Evolutionary conservation across 2,888 invertebrate genomes (phyloP), one percentile per base, ranked within the genome.

Genomic region (Erebia palarica): DNA sequence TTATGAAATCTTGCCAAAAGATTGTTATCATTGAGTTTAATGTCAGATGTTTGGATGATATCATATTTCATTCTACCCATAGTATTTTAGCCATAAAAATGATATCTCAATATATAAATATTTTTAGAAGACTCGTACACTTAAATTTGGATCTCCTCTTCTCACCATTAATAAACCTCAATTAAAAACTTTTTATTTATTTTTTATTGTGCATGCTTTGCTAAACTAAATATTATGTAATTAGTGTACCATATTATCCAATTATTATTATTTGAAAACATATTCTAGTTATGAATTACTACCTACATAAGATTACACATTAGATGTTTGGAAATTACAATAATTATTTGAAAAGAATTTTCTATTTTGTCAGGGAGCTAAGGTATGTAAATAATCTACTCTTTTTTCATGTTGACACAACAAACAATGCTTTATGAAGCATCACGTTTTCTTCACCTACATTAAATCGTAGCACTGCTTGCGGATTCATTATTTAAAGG

Each of bases 331-430:
- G 42, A 36, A 36, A 11, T 66, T 60, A 69, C 16, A 49, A 55
- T 58, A 27, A 42, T 69, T 64, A 65, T 72, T 66, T 57, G 75
- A 68, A 70, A 64, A 70, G 67, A 65, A 73, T 75, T 77, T 80
- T 74, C 75, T 83, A 81, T 84, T 80, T 82, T 82, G 84, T 81
- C 89, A 93, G 92, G 93, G 82, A 86, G 90, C 92, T 74, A 92
- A 93, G 92, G 93, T 93, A 91, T 84, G 90, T 90, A 73, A 77
- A 68, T 68, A 68, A 60, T 16, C 60, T 42, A 60, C 42, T 60
- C 36, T 44, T 27, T 61, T 36, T 61, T 53, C 11, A 44, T 68
- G 61, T 68, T 53, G 67, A n/a, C 16, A 13, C 36, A 58, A 57
- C 2, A 18, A 53, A 42, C 47, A 57, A 65, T n/a, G 66, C 57